These are phyloP conservation scores for Turdus rufiventris DNA, from an alignment of 2,113 vertebrate species.

Conservation along the genomic window DNA sequence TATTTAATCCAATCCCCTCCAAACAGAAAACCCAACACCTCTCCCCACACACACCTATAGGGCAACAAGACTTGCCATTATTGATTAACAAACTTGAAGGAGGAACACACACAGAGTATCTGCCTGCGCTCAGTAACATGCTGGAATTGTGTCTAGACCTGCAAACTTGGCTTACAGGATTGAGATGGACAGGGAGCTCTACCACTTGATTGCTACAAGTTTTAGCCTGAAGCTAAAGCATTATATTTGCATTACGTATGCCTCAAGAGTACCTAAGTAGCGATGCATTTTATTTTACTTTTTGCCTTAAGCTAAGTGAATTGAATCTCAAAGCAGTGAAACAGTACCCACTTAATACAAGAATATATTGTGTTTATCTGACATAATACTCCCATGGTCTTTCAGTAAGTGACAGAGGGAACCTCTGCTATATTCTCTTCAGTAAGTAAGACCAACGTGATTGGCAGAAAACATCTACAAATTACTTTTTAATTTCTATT, in stretches of 20 bases:
- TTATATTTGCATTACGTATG: slow-evolving; percentile 44
- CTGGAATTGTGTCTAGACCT: background rate
- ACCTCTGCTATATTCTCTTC: background rate
- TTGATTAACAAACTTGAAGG: background rate
- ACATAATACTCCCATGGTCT: background rate
- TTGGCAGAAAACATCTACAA: slow-evolving; percentile 9
- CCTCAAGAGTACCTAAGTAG: background rate
- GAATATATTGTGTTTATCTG: slow-evolving; percentile 3
- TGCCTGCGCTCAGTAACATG: background rate
- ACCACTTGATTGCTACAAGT: slow-evolving; percentile 27
- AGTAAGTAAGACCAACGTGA: background rate
- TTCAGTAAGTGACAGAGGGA: background rate
- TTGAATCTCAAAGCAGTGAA: slow-evolving; percentile 13
- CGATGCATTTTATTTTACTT: slow-evolving; percentile 25
- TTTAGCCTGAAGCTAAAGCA: slow-evolving; percentile 46
- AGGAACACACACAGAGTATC: background rate
- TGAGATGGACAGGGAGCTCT: slow-evolving; percentile 9
- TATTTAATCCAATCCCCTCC: background rate
- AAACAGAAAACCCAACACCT: background rate
- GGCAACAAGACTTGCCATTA: background rate
- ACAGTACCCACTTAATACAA: slow-evolving; percentile 5
- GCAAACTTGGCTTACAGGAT: background rate
- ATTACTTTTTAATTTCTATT: slow-evolving; percentile 32
- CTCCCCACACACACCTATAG: background rate
- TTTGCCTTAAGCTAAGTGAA: slow-evolving; percentile 25